Conservation (phyloP, 1,140 invertebrate species). For the Lasioglossum albipes region DNA sequence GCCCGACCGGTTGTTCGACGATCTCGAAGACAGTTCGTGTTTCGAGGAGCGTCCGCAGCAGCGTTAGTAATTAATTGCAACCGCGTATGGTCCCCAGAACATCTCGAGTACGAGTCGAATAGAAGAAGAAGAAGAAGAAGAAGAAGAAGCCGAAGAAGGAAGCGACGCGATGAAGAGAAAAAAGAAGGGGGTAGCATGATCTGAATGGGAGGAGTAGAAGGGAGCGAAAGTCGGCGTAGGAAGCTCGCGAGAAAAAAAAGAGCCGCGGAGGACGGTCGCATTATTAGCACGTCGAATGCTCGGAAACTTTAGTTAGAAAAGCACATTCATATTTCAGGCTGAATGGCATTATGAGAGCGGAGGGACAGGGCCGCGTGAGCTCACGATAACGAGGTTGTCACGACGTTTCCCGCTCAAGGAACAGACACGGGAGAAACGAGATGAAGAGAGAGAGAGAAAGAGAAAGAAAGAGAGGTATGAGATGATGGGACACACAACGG, state of each 20-base stretch:
- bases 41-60: no score
- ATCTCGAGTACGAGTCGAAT: neutral
- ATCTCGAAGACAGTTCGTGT: no score
- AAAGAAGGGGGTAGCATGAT: neutral
- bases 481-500: neutral
- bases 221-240: constrained; percentile 24
- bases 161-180: neutral
- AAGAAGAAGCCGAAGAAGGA: neutral
- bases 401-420: constrained; percentile 34
- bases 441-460: neutral
- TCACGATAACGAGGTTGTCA: constrained; percentile 61
- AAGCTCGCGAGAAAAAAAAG: neutral
- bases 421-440: neutral
- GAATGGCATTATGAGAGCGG: constrained; percentile 59
- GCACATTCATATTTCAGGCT: constrained; percentile 55
- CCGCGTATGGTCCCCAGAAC: no score
- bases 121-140: neutral
- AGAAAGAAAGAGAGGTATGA: neutral
- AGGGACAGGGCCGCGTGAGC: constrained; percentile 44
- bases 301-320: constrained; percentile 56
- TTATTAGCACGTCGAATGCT: constrained; percentile 65
- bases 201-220: constrained; percentile 15
- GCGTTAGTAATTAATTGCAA: no score
- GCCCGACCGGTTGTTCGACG: no score
- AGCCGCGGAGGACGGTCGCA: constrained; percentile 38